A percentile compares a stretch with the other conserved stretches of the same genome.
phyloP scores from a whole-genome alignment of 2,888 invertebrate genomes.

The Agrochola litura region DNA sequence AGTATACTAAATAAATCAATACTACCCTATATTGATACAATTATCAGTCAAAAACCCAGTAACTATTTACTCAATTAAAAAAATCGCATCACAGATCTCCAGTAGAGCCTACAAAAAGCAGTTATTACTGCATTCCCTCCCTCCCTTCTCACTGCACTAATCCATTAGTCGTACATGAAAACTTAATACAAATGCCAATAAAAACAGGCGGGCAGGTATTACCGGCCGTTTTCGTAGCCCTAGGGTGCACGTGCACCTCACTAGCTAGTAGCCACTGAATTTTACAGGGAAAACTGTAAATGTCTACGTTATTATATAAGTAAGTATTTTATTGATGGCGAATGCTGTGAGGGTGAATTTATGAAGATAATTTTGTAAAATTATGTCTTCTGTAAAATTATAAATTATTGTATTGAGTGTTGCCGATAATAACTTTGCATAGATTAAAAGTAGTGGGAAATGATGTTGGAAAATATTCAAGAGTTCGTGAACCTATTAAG shows the following conservation, averaged over 20 bases:
- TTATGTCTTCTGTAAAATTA: not conserved
- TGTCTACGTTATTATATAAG: slow-evolving; percentile 51
- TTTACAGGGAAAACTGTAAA: slow-evolving; percentile 59
- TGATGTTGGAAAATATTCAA: not conserved
- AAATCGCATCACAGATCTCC: slow-evolving; percentile 19
- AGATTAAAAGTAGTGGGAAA: not conserved
- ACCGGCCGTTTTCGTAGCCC: slow-evolving; percentile 69
- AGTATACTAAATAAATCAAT: no score
- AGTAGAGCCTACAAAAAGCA: slow-evolving; percentile 35
- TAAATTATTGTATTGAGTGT: not conserved
- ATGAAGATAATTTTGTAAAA: slow-evolving; percentile 29
- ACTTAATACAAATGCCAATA: slow-evolving; percentile 85
- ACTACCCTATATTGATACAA: no score
- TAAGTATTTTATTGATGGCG: slow-evolving; percentile 50
- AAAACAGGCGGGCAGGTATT: slow-evolving; percentile 81
- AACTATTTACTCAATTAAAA: slow-evolving; percentile 32
- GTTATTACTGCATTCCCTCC: slow-evolving; percentile 69
- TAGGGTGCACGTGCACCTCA: slow-evolving; percentile 75
- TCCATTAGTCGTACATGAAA: slow-evolving; percentile 88
- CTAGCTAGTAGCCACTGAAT: slow-evolving; percentile 54
- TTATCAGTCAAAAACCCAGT: no score
- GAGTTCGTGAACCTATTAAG: not conserved
- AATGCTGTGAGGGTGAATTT: slow-evolving; percentile 1
- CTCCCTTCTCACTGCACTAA: slow-evolving; percentile 78
- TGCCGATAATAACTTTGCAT: not conserved